Evolutionary conservation across 2,797 vertebrate genomes (phyloP), one percentile per base, ranked within the genome.

Genomic region (Tadarida brasiliensis): DNA sequence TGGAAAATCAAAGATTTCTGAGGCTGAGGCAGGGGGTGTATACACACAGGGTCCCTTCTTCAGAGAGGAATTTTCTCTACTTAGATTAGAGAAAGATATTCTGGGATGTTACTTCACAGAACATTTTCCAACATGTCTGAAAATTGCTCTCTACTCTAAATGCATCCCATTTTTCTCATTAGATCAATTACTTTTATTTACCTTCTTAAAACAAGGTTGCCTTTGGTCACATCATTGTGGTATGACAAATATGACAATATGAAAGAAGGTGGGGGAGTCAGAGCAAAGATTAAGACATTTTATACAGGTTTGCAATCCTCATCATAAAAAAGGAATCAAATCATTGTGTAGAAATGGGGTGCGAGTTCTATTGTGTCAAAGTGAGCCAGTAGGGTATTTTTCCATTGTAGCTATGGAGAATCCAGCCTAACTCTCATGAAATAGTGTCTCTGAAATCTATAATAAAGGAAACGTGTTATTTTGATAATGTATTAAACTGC

Each of bases 1-100:
- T 2, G 16, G 84, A 84, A 97, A 92, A 87, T 86, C 77, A 94
- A 92, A 73, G 39, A 15, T 70, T 49, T 28, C 74, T 87, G 81
- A 26, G 39, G 47, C n/a, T 11, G 33, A 80, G 22, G 22, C 1
- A 49, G 9, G 30, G 26, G 49, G 4, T 0, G 0, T 17, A 4
- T 15, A 15, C 17, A 35, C n/a, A 54, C 28, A 74, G n/a, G 8
- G 1, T 17, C 16, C 24, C 17, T 67, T 90, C 54, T 20, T 30
- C 8, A 77, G 11, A 24, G 7, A n/a, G 33, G 33, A 9, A 70
- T 80, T 78, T 77, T 88, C 47, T 30, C 9, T 82, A 44, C 39
- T 82, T 39, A 49, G 56, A 83, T 47, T 19, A 44, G 16, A 92
- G 51, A 49, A 67, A 84, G 86, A 88, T 65, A 47, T 76, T 76